These are phyloP conservation scores for Agriopis marginaria DNA, from an alignment of 2,888 invertebrate genomes.

Conservation along the genomic window DNA sequence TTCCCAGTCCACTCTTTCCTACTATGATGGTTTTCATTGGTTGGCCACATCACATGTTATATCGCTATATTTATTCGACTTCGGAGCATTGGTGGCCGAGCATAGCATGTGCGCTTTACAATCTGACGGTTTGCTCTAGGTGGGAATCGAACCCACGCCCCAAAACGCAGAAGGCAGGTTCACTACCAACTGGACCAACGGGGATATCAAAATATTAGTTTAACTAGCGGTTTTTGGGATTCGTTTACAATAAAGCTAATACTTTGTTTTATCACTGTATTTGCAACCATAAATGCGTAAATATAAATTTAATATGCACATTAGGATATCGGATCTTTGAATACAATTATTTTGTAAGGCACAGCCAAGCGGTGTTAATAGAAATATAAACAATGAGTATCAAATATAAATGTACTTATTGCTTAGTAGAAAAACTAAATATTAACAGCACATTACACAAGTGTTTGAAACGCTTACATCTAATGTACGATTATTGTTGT, in stretches of 20 bases:
- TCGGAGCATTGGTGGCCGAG: too few relatives aligned
- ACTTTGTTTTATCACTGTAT: constrained; percentile 13
- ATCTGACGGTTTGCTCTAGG: too few relatives aligned
- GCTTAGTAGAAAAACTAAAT: neutral
- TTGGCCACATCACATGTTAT: too few relatives aligned
- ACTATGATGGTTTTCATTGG: too few relatives aligned
- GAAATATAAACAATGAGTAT: constrained; percentile 37
- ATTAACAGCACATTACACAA: constrained; percentile 19
- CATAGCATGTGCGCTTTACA: too few relatives aligned
- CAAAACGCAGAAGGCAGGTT: too few relatives aligned
- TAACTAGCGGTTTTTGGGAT: neutral
- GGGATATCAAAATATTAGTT: too few relatives aligned
- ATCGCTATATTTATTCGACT: too few relatives aligned
- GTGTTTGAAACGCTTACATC: constrained; percentile 38
- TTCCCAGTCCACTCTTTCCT: too few relatives aligned
- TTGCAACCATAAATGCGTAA: constrained; percentile 27
- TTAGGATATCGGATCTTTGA: constrained; percentile 8
- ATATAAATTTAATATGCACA: constrained; percentile 14
- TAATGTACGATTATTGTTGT: constrained; percentile 20
- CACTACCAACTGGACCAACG: too few relatives aligned
- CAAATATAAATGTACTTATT: constrained; percentile 33
- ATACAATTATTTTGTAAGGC: constrained; percentile 42
- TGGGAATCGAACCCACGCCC: too few relatives aligned
- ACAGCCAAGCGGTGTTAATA: constrained; percentile 64
- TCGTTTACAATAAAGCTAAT: constrained; percentile 12